Base-by-base conservation (phyloP, 2,888 invertebrate genomes). In the Hoplodrina ambigua region DNA sequence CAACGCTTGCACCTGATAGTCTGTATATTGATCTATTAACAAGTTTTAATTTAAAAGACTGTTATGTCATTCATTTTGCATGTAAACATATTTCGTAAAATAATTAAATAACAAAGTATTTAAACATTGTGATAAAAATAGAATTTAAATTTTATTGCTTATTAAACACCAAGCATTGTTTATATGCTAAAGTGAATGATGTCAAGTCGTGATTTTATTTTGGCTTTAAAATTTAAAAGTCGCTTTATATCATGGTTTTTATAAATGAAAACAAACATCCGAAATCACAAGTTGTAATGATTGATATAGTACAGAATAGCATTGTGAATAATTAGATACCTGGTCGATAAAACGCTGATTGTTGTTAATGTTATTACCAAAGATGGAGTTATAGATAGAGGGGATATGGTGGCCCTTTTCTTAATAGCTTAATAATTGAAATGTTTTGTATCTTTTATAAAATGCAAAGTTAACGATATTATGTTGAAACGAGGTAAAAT, bases 381-480 rank as follows among this genome's bases (percentile, higher is more conserved):
- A 95, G 95, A 95, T 92, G 93, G 92, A 92, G 91, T 90, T 91
- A 88, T 90, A 91, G 90, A 87, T 88, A 88, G 86, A 90, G 89
- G 89, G 89, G 87, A 82, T 87, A 81, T 85, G 87, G 86, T 89
- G 88, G 85, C 91, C 92, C 91, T 91, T 91, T 89, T 89, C 92
- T 90, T 91, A 90, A 90, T 94, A 94, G 93, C 92, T 92, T 94
- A 92, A 91, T 93, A 89, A 91, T 92, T 90, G 88, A 92, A 91
- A 93, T 91, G 90, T 94, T 94, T 94, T 94, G 92, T 94, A 94
- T 93, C 91, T 94, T 95, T 94, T 94, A 91, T 94, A 94, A 92
- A 92, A 92, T 90, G 92, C 92, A 92, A 91, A 88, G 90, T 90
- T 90, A 87, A 90, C 87, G 86, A 88, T 89, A 88, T 92, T 94